A percentile compares a stretch with the other conserved stretches of the same genome.
phyloP scores from a whole-genome alignment of 2,113 vertebrate species.

The Atrichornis clamosus region DNA sequence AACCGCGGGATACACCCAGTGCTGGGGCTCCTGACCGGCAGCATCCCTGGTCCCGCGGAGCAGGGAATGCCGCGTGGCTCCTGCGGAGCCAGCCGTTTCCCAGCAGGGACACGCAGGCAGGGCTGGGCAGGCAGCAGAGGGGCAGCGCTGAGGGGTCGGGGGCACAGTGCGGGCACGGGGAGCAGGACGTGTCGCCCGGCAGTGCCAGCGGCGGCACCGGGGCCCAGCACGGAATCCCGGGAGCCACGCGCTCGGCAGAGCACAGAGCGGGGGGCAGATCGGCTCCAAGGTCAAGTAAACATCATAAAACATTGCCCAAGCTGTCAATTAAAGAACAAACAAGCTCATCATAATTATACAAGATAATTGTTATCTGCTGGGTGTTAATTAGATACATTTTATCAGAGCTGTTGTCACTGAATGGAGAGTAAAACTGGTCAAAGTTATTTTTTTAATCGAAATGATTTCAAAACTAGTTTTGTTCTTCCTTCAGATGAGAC shows the following conservation, averaged over 20 bases:
- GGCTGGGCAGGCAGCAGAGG: neutral
- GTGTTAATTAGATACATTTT: conserved; percentile 58
- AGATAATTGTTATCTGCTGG: conserved; percentile 57
- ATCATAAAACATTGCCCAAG: conserved; percentile 48
- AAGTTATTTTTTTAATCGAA: neutral
- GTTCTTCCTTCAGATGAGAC: neutral
- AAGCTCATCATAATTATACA: conserved; percentile 42
- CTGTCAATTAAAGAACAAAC: conserved; percentile 60
- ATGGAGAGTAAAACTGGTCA: neutral
- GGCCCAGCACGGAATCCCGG: neutral
- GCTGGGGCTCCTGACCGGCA: neutral
- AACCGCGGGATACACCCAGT: neutral
- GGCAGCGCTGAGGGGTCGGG: too few species aligned
- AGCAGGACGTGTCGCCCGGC: neutral
- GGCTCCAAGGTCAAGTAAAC: conserved; percentile 51
- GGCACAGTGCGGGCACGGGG: neutral
- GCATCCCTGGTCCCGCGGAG: neutral
- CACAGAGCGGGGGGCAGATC: neutral
- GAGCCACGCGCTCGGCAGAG: neutral
- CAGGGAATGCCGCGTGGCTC: neutral
- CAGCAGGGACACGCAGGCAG: neutral
- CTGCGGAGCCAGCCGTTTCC: neutral
- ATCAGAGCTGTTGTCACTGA: conserved; percentile 24
- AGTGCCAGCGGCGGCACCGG: neutral
- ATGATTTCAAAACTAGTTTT: neutral